phyloP scores from a whole-genome alignment of 1,140 invertebrate genomes.

The Nasonia vitripennis region DNA sequence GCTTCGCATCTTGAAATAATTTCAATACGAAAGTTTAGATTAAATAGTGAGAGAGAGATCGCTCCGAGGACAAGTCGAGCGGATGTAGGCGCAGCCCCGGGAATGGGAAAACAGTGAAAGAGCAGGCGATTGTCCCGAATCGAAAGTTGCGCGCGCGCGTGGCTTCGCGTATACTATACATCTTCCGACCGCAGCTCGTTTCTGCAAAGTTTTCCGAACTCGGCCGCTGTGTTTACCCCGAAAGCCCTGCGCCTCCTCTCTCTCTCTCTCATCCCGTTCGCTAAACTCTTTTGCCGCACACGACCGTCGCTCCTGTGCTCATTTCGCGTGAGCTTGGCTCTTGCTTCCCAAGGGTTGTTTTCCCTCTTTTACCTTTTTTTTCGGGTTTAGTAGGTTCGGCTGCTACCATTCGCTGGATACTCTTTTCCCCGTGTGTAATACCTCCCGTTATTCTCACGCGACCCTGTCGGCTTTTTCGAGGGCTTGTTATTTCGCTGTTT shows the following conservation, averaged over 20 bases:
- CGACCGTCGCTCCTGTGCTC: background rate
- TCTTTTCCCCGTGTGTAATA: background rate
- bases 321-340: background rate
- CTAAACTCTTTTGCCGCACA: background rate
- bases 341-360: background rate
- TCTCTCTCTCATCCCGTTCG: background rate
- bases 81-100: background rate
- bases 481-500: background rate
- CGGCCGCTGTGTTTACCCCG: background rate
- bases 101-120: background rate
- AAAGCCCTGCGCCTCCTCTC: background rate
- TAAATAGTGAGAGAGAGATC: background rate
- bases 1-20: background rate
- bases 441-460: background rate
- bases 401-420: background rate
- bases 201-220: slow-evolving; percentile 16
- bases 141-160: slow-evolving; percentile 10
- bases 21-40: background rate
- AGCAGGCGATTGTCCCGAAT: slow-evolving; percentile 10
- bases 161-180: background rate
- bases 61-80: background rate
- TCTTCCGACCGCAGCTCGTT: background rate
- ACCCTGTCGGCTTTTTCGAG: too few relatives aligned
- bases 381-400: background rate
- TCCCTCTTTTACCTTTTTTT: background rate